Conservation (phyloP, 35 echinoderm and acorn worm species). For the Lytechinus variegatus region DNA sequence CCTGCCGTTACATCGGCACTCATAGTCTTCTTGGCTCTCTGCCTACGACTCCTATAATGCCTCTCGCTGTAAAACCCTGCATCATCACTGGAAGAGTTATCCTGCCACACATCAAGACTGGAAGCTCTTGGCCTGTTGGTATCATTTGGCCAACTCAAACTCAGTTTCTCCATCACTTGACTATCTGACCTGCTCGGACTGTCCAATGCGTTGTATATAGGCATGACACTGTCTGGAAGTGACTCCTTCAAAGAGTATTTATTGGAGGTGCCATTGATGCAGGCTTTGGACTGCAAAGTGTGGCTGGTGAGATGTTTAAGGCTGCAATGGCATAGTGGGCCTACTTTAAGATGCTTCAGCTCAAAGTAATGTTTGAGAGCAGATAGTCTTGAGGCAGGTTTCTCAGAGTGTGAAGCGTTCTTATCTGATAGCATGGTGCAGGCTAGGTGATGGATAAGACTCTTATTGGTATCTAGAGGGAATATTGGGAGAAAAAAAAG, state of each 20-base stretch:
- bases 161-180: background rate
- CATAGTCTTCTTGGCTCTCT: conserved; percentile 22
- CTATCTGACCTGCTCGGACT: background rate
- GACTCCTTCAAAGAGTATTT: background rate
- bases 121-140: background rate
- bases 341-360: background rate
- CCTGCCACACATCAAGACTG: background rate
- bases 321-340: conserved; percentile 27
- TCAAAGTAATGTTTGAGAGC: conserved; percentile 55
- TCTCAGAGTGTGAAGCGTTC: conserved; percentile 1
- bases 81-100: conserved; percentile 48
- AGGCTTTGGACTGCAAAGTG: background rate
- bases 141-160: background rate
- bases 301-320: conserved; percentile 25
- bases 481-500: background rate
- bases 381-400: conserved; percentile 21
- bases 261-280: background rate
- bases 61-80: conserved; percentile 37
- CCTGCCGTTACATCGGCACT: conserved; percentile 7
- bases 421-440: background rate
- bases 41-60: background rate
- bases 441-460: conserved; percentile 22
- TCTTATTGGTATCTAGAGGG: conserved; percentile 36
- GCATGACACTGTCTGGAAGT: background rate
- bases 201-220: background rate